These are phyloP conservation scores for Drosophila nannoptera DNA, from an alignment of 1,140 invertebrate genomes.

Conservation along the genomic window DNA sequence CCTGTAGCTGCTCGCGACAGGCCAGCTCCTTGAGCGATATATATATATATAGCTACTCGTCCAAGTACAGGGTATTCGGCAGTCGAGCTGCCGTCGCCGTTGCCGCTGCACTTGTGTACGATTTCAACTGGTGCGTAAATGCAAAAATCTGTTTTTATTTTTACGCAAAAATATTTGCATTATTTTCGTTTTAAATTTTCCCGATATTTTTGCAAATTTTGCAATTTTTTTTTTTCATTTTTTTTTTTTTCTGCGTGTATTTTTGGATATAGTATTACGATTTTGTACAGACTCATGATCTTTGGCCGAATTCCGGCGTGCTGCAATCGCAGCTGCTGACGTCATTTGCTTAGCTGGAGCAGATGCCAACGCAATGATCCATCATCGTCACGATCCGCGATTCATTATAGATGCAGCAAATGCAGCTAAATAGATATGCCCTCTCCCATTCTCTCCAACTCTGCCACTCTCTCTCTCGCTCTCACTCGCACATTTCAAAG, in stretches of 20 bases:
- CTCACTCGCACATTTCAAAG: slow-evolving; percentile 5
- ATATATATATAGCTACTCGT: background rate
- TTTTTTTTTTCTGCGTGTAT: slow-evolving; percentile 11
- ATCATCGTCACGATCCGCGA: slow-evolving; percentile 36
- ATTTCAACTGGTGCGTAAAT: slow-evolving; percentile 32
- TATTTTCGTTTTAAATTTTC: slow-evolving; percentile 8
- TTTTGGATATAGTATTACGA: slow-evolving; percentile 4
- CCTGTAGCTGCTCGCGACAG: background rate
- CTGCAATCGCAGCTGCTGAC: slow-evolving; percentile 33
- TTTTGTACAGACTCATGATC: slow-evolving; percentile 11
- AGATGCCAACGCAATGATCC: slow-evolving; percentile 40
- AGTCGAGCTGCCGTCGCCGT: background rate
- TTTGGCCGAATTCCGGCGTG: slow-evolving; percentile 15
- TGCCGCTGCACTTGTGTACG: background rate
- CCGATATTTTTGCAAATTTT: background rate
- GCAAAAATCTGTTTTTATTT: slow-evolving; percentile 36
- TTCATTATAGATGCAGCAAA: slow-evolving; percentile 19
- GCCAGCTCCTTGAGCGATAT: too few species aligned
- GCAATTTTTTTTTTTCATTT: background rate
- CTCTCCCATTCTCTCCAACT: background rate
- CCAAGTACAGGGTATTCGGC: background rate
- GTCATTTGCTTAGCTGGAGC: slow-evolving; percentile 39
- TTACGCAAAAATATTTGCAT: slow-evolving; percentile 10
- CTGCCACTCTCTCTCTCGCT: too few species aligned
- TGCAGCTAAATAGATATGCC: background rate